phyloP scores from a whole-genome alignment of 2,888 invertebrate genomes.

The Thymelicus lineola region DNA sequence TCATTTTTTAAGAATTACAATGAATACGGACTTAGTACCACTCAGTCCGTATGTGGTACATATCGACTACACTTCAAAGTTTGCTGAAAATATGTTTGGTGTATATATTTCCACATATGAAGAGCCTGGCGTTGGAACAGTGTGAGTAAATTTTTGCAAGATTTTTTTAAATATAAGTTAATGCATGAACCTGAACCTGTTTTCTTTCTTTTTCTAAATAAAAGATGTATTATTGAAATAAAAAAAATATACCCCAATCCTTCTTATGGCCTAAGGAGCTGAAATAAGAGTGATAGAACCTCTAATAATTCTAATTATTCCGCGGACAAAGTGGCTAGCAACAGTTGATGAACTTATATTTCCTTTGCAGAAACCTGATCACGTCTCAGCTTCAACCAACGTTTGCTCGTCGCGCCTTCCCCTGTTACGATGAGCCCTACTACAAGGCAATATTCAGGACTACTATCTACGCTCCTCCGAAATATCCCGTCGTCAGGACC shows the following conservation, averaged over 20 bases:
- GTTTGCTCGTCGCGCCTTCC: slow-evolving; percentile 88
- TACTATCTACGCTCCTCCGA: slow-evolving; percentile 82
- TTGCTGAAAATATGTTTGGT: slow-evolving; percentile 86
- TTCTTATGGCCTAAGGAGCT: no score
- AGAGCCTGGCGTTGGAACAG: slow-evolving; percentile 47
- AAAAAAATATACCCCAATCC: no score
- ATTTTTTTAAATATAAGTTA: no score
- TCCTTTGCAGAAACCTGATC: slow-evolving; percentile 80
- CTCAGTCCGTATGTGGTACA: slow-evolving; percentile 74
- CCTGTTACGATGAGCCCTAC: slow-evolving; percentile 91
- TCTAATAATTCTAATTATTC: no score
- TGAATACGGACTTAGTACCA: slow-evolving; percentile 59
- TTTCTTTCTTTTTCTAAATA: no score
- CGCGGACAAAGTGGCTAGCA: no score
- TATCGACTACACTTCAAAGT: slow-evolving; percentile 84
- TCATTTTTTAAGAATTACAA: slow-evolving; percentile 78
- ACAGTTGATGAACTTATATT: neutral
- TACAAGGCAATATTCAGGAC: slow-evolving; percentile 88
- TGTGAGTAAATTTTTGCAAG: slow-evolving; percentile 59
- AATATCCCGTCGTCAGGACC: slow-evolving; percentile 64
- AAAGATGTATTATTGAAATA: no score
- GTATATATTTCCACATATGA: slow-evolving; percentile 86
- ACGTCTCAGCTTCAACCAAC: slow-evolving; percentile 89
- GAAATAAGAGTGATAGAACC: no score
- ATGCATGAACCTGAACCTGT: no score